Conservation (phyloP, 2,113 vertebrate species). For the Carlito syrichta region DNA sequence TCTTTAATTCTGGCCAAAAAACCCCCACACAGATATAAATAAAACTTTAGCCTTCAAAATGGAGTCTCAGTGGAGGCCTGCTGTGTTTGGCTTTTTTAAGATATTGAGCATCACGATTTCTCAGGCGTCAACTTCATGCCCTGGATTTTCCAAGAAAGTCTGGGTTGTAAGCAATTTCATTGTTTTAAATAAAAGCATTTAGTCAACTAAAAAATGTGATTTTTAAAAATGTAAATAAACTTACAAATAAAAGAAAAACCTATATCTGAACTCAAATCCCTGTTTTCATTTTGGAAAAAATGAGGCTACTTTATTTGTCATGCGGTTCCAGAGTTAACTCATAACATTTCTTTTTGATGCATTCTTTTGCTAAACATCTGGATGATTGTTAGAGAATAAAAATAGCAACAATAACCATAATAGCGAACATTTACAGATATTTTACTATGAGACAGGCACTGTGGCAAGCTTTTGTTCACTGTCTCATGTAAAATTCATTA, state of each 20-base stretch:
- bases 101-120: not conserved
- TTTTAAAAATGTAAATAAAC: not conserved
- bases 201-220: not conserved
- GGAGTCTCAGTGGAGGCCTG: not conserved
- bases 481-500: not conserved
- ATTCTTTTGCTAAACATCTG: conserved; percentile 21
- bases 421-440: not conserved
- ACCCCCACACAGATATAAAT: not conserved
- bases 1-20: not conserved
- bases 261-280: not conserved
- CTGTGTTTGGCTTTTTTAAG: not conserved
- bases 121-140: not conserved
- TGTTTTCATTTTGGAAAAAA: conserved; percentile 26
- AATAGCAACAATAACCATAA: not conserved
- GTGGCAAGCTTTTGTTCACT: not conserved
- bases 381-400: not conserved
- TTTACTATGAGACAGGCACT: not conserved
- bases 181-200: conserved; percentile 7
- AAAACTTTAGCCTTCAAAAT: not conserved
- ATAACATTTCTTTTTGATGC: not conserved
- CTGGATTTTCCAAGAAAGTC: not conserved
- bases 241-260: not conserved
- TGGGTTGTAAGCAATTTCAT: not conserved
- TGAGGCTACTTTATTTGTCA: not conserved
- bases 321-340: not conserved